phyloP scores from a whole-genome alignment of 2,797 vertebrate species.

The Lutjanus argentimaculatus region DNA sequence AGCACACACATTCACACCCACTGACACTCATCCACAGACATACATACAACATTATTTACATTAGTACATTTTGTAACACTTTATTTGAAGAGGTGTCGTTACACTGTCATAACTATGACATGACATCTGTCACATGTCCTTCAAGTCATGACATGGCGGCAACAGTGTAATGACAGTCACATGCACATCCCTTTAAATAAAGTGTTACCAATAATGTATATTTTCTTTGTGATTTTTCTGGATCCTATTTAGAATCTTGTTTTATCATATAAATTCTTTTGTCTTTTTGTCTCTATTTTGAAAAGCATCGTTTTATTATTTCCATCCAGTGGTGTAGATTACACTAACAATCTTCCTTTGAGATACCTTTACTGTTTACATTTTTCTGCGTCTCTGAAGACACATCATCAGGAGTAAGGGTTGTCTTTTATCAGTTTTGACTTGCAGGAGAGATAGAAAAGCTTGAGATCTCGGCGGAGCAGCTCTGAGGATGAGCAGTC shows the following conservation, averaged over 20 bases:
- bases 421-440: conserved; percentile 53
- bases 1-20: conserved; percentile 34
- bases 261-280: background rate
- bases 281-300: background rate
- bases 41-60: background rate
- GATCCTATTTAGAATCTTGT: background rate
- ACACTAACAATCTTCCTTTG: conserved; percentile 18
- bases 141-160: too few relatives aligned
- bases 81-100: too few relatives aligned
- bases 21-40: background rate
- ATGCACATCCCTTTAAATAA: too few relatives aligned
- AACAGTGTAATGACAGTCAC: too few relatives aligned
- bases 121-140: too few relatives aligned
- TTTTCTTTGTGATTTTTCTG: conserved; percentile 2
- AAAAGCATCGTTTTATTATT: conserved; percentile 29
- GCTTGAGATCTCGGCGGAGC: conserved; percentile 49
- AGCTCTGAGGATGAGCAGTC: conserved; percentile 47
- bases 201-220: too few relatives aligned
- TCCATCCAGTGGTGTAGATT: conserved; percentile 22
- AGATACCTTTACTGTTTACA: conserved; percentile 47
- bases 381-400: conserved; percentile 40
- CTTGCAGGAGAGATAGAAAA: conserved; percentile 31
- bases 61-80: background rate
- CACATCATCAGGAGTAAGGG: conserved; percentile 37
- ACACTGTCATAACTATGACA: too few relatives aligned